Evolutionary conservation across 2,797 vertebrate genomes (phyloP).

Genomic region (Clarias laeviceps): DNA sequence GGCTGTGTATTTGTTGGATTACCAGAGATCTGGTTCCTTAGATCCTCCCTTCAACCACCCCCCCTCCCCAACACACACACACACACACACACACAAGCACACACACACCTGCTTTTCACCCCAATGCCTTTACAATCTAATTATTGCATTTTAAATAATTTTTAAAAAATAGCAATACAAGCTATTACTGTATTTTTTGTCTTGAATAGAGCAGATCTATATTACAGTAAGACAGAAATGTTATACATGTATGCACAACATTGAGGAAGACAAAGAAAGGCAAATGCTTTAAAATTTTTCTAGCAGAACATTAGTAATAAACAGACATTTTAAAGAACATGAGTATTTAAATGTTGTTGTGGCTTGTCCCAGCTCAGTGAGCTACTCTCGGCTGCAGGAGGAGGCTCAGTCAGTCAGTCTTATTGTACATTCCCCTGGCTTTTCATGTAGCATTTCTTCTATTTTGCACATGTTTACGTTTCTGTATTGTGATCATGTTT

Average conservation of each 20-base stretch:
- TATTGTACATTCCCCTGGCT: slow-evolving; percentile 45
- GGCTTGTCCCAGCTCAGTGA: slow-evolving; percentile 58
- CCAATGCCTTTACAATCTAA: background rate
- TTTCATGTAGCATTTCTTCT: background rate
- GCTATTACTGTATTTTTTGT: background rate
- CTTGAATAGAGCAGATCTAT: background rate
- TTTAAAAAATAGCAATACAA: background rate
- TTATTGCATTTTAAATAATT: background rate
- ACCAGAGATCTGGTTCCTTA: slow-evolving; percentile 33
- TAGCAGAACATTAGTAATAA: background rate
- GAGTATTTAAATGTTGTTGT: slow-evolving; percentile 67
- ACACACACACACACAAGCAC: background rate
- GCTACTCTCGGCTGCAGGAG: slow-evolving; percentile 22
- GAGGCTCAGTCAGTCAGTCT: slow-evolving; percentile 49
- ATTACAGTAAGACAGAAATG: background rate
- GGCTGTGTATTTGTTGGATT: slow-evolving; percentile 61
- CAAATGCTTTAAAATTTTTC: background rate
- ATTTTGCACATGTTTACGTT: background rate
- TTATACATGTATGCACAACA: background rate
- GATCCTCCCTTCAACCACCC: slow-evolving; percentile 23
- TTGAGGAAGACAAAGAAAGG: background rate
- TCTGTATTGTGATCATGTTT: background rate
- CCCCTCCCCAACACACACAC: background rate
- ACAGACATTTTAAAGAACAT: background rate
- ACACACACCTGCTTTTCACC: slow-evolving; percentile 4